Conservation (phyloP, 2,113 vertebrate genomes). For the Brachionichthys hirsutus region DNA sequence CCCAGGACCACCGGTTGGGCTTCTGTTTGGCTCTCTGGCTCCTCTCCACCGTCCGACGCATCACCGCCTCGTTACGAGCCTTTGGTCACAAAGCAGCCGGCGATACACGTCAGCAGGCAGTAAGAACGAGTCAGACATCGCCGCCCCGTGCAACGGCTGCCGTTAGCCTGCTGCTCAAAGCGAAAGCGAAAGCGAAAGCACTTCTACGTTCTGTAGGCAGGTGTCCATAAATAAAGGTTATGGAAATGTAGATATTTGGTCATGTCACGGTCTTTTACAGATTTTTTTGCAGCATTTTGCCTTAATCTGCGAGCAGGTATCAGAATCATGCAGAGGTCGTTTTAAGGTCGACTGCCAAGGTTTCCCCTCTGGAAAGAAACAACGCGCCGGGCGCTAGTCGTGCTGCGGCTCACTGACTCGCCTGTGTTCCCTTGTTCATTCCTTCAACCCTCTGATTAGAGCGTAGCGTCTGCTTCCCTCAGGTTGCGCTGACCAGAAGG, state of each 20-base stretch:
- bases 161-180: neutral
- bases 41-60: conserved; percentile 86
- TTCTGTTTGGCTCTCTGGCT: conserved; percentile 85
- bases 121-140: neutral
- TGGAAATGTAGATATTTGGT: no score
- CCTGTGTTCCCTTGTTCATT: neutral
- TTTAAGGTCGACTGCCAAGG: no score
- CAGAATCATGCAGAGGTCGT: no score
- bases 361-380: neutral
- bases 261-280: no score
- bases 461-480: neutral
- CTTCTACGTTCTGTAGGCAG: no score
- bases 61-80: conserved; percentile 91
- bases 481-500: no score
- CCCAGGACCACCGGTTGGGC: conserved; percentile 91
- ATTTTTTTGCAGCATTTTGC: no score
- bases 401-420: no score
- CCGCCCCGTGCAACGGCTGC: neutral
- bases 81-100: conserved; percentile 44
- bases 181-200: conserved; percentile 5
- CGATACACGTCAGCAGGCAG: neutral
- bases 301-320: no score
- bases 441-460: conserved; percentile 7
- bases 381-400: neutral
- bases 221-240: no score